These are phyloP conservation scores for Hemiscyllium ocellatum DNA, from an alignment of 2,113 vertebrate genomes.

Conservation along the genomic window DNA sequence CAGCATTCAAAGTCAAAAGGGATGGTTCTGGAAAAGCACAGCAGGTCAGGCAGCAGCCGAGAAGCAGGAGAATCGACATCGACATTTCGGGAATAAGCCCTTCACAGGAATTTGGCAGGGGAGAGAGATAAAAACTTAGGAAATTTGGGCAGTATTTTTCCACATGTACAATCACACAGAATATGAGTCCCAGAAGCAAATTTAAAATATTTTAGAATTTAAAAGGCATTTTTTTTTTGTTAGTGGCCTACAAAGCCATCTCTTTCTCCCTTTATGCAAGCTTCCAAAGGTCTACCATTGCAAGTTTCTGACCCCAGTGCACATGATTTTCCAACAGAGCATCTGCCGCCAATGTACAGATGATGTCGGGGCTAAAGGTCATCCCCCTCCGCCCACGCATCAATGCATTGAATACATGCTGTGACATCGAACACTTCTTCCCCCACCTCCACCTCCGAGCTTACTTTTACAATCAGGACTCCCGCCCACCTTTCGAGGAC, in stretches of 20 bases:
- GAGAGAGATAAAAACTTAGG: no score
- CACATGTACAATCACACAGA: neutral
- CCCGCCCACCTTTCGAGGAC: no score
- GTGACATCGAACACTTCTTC: no score
- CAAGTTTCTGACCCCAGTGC: neutral
- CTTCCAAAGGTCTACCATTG: neutral
- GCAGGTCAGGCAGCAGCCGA: no score
- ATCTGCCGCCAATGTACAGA: neutral
- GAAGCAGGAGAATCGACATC: no score
- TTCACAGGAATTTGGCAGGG: no score
- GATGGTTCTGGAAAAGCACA: no score
- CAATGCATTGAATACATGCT: no score
- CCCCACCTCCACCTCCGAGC: no score
- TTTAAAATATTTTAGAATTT: neutral
- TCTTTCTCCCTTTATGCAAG: neutral
- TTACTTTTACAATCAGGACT: no score
- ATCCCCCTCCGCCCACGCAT: neutral
- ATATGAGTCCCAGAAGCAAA: neutral
- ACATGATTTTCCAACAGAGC: neutral
- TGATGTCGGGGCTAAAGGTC: neutral
- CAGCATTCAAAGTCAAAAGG: neutral
- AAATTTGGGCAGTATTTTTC: neutral
- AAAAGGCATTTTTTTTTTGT: neutral
- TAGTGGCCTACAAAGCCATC: neutral
- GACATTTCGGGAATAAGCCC: no score